These are phyloP conservation scores for Thereuonema tuberculata DNA, from an alignment of 1,140 invertebrate species.

Conservation along the genomic window DNA sequence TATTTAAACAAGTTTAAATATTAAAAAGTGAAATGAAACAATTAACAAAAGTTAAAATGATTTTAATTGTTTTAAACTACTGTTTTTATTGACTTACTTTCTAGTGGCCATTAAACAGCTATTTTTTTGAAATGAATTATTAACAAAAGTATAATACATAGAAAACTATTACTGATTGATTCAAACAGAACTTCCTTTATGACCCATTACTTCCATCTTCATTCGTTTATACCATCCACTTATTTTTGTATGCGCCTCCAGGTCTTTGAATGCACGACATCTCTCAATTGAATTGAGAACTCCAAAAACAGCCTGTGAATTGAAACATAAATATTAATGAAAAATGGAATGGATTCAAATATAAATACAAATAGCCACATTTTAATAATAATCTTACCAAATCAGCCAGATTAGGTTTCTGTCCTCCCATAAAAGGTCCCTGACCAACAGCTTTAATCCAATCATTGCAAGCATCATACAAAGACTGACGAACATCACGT, in stretches of 20 bases:
- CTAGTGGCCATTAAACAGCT: too few relatives aligned
- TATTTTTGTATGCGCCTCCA: constrained; percentile 55
- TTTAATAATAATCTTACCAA: constrained; percentile 38
- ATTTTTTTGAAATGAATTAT: too few relatives aligned
- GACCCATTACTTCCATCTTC: not conserved
- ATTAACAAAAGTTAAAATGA: too few relatives aligned
- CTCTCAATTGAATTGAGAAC: constrained; percentile 90
- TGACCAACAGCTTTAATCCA: constrained; percentile 60
- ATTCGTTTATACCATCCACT: constrained; percentile 34
- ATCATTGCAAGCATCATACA: constrained; percentile 74
- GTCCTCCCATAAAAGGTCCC: constrained; percentile 63
- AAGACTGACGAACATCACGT: constrained; percentile 71
- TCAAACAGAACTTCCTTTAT: too few relatives aligned
- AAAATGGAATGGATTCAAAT: constrained; percentile 11
- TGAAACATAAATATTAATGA: too few relatives aligned
- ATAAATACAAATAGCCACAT: constrained; percentile 7
- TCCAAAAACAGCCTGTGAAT: constrained; percentile 64
- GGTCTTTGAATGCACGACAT: constrained; percentile 77
- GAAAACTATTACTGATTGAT: too few relatives aligned
- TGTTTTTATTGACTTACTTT: too few relatives aligned
- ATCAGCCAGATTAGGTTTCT: constrained; percentile 80
- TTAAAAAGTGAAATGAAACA: too few relatives aligned
- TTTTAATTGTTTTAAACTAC: too few relatives aligned
- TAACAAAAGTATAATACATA: too few relatives aligned
- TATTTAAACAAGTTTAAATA: too few relatives aligned